Conservation (phyloP, 1,140 invertebrate species). For the Lepidurus couesii region DNA sequence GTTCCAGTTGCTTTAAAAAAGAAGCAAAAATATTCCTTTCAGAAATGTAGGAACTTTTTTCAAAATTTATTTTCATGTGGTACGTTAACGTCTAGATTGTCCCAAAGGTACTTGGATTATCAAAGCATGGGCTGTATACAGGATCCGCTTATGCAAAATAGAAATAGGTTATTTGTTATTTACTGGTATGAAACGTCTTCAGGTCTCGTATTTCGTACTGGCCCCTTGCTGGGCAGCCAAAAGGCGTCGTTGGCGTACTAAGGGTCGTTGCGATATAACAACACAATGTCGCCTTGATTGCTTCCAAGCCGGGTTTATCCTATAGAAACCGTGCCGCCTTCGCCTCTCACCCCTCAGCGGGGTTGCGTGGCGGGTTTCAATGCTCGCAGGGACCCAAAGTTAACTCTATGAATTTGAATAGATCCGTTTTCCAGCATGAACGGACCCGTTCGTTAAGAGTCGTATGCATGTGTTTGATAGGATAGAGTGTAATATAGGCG, state of each 20-base stretch:
- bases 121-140: not conserved
- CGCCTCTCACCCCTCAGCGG: conserved; percentile 1
- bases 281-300: conserved; percentile 15
- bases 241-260: conserved; percentile 3
- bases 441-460: not conserved
- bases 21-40: not conserved
- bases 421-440: not conserved
- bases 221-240: not conserved
- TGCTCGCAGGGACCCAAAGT: too few relatives aligned
- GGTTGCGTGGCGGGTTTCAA: not conserved
- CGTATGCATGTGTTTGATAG: not conserved
- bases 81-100: not conserved
- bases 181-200: not conserved
- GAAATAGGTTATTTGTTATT: not conserved
- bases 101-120: not conserved
- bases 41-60: not conserved
- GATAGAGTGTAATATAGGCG: not conserved
- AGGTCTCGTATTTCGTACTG: not conserved
- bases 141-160: not conserved
- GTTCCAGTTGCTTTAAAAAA: not conserved
- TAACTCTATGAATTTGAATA: not conserved
- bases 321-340: not conserved
- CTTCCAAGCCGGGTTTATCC: conserved; percentile 7
- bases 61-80: not conserved
- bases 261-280: conserved; percentile 9